A percentile compares a stretch with the other conserved stretches of the same genome.
phyloP scores from a whole-genome alignment of 2,797 vertebrate species.

The Malurus leucopterus region DNA sequence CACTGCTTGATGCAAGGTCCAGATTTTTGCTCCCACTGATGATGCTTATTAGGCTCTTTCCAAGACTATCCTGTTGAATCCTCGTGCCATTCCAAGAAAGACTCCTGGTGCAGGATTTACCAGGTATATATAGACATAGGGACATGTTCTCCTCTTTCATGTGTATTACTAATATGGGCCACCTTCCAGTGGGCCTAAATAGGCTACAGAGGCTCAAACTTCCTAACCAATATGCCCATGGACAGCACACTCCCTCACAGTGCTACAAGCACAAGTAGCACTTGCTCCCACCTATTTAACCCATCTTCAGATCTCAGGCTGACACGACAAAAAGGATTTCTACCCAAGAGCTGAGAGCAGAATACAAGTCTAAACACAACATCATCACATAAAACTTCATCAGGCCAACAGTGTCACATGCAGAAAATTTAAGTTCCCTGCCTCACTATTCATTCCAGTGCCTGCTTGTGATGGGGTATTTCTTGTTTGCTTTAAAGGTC shows the following conservation, averaged over 20 bases:
- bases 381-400: not conserved
- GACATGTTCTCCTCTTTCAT: not conserved
- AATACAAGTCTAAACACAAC: not conserved
- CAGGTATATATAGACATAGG: not conserved
- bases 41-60: not conserved
- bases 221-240: accelerated
- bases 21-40: not conserved
- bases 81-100: not conserved
- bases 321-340: not conserved
- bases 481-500: not conserved
- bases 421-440: not conserved
- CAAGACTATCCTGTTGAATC: not conserved
- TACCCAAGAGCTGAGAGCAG: not conserved
- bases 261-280: not conserved
- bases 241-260: not conserved
- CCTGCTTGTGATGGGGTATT: not conserved
- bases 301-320: not conserved
- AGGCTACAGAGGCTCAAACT: not conserved
- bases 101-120: not conserved
- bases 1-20: not conserved
- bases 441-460: not conserved
- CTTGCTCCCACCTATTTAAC: not conserved
- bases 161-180: not conserved
- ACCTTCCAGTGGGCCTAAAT: not conserved
- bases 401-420: not conserved